Base-by-base conservation (phyloP, 1,140 invertebrate genomes). In the Neodiprion lecontei region DNA sequence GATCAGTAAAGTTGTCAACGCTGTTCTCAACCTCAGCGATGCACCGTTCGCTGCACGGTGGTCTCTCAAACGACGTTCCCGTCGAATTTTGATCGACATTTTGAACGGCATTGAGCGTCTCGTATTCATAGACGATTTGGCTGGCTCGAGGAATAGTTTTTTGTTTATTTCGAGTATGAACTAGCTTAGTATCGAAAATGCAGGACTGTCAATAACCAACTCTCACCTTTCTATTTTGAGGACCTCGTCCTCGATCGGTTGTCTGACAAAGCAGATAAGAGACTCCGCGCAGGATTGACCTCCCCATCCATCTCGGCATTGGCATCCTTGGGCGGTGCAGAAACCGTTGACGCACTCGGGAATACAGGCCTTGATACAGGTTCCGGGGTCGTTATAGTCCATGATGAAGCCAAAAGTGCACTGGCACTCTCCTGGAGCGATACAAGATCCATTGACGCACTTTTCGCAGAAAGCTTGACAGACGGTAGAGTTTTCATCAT, bases 361-460 rank as follows among this genome's bases (percentile, higher is more conserved):
- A 12, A 14, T 61, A 17, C 53, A 61, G n/a, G 53, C 11, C 11
- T 12, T 17, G 8, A 61, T 9, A 61, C 53, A 61, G n/a, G 53
- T 61, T 9, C n/a, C n/a, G 53, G 11, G 11, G 8, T 61, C 53
- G 9, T 5, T 17, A 40, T 61, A 17, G 53, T 92, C 91, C 79
- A 93, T 89, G 9, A 79, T 75, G 77, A 87, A 91, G 14, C 91
- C 91, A 9, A 80, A 85, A 80, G 92, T 91, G 77, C 92, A 92
- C 28, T 91, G 84, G 71, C 92, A 93, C 48, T 86, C 86, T 69
- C 91, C 90, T 0, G 92, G 80, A 69, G 76, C 88, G 1, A 87
- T 81, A 74, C 91, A 92, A 2, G 86, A 81, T 14, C 89, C 91
- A 79, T 92, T 91, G 0, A 82, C 72, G 79, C 91, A 92, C 9